Base-by-base conservation (phyloP, 2,888 invertebrate species). In the Pyrrhosoma nymphula region DNA sequence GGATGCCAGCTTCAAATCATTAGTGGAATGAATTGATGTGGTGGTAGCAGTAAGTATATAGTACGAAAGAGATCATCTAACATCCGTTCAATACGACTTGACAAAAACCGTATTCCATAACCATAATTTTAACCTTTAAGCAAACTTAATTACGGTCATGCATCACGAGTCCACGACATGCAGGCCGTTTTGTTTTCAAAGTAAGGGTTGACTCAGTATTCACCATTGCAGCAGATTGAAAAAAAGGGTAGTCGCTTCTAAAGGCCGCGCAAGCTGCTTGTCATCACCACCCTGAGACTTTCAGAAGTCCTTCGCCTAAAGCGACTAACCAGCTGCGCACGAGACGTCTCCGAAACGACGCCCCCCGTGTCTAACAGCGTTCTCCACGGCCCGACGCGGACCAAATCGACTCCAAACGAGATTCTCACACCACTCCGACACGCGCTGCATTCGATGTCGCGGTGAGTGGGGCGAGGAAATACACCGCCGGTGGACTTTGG, bases 331-430 rank as follows among this genome's bases (percentile, higher is more conserved):
- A 82, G 82, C 82, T 35, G 82, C 30, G 82, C 69, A 82, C 82
- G 82, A 69, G 69, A 82, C 35, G 16, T 35, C 82, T 26, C 18
- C 69, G 12, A 26, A 69, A 69, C 23, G 35, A 18, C 82, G 18
- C 26, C 82, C 35, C 30, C 82, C 82, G 82, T 82, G 30, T 6
- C 30, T 10, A 82, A 35, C 82, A 82, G 35, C 82, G 30, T 35
- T 35, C 82, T 82, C 82, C 82, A 30, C 82, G 82, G 14, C 30
- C 16, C 35, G 35, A 82, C 35, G 82, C 82, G 35, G 82, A 35
- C 30, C 23, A 35, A 82, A 82, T 82, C 82, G 82, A 82, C 30
- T 82, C 82, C 82, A 82, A 82, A 82, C 30, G 82, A 82, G 82
- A 82, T 82, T 35, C 82, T 35, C 75, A 12, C 82, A 18, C 30